A percentile compares a stretch with the other conserved stretches of the same genome.
These are phyloP conservation scores for Amphimallon solstitiale DNA, from an alignment of 2,888 invertebrate species.

Conservation along the genomic window DNA sequence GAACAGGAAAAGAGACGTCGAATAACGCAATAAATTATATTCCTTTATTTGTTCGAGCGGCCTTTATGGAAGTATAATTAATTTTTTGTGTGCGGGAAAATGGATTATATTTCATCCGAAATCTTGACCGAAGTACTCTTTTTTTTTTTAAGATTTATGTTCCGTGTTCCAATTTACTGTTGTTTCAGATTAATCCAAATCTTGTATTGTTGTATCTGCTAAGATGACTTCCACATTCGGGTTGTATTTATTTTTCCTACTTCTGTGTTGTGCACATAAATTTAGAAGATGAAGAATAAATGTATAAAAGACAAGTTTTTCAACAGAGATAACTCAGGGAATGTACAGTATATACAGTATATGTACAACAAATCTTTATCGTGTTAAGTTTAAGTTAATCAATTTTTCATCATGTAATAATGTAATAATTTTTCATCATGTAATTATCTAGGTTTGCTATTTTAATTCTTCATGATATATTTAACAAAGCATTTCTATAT, in stretches of 20 bases:
- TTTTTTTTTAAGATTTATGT: conserved; percentile 32
- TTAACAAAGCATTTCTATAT: too few relatives aligned
- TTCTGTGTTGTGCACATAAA: neutral
- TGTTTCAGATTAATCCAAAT: conserved; percentile 26
- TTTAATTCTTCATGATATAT: too few relatives aligned
- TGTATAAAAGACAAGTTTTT: neutral
- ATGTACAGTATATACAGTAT: too few relatives aligned
- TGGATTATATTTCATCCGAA: conserved; percentile 32
- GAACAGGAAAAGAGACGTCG: conserved; percentile 14
- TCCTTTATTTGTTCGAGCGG: conserved; percentile 30
- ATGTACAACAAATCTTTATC: too few relatives aligned
- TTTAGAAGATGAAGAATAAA: neutral
- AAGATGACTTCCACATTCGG: conserved; percentile 18
- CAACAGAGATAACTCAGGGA: too few relatives aligned
- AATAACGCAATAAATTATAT: conserved; percentile 29
- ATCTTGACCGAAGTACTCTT: conserved; percentile 31
- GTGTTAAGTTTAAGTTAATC: too few relatives aligned
- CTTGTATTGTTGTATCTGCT: conserved; percentile 8
- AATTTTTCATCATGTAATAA: neutral
- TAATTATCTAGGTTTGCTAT: too few relatives aligned
- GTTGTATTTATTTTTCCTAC: neutral
- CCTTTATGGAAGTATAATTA: conserved; percentile 34
- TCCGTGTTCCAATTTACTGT: conserved; percentile 26
- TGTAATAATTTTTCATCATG: neutral
- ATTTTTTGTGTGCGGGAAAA: conserved; percentile 29